Evolutionary conservation across 2,888 invertebrate genomes (phyloP).

Genomic region (Eupithecia exiguata): DNA sequence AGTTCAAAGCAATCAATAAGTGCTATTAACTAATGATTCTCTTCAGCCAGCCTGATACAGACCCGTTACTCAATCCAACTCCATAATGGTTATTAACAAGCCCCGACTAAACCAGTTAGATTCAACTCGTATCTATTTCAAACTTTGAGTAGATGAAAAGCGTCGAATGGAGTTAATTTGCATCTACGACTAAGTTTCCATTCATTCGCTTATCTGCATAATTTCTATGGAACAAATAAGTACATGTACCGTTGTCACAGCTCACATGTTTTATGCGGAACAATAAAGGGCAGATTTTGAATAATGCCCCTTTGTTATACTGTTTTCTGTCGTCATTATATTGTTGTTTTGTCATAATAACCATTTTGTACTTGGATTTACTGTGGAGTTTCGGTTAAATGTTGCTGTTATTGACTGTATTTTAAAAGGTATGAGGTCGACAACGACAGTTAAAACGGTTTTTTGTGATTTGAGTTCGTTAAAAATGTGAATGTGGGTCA

Average conservation of each 20-base stretch:
- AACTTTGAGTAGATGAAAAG: constrained; percentile 72
- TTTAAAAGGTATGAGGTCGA: not conserved
- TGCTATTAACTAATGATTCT: constrained; percentile 18
- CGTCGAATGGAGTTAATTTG: constrained; percentile 76
- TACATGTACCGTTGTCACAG: constrained; percentile 65
- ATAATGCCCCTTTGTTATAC: constrained; percentile 74
- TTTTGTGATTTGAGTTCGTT: not conserved
- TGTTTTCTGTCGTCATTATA: constrained; percentile 68
- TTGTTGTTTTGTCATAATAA: constrained; percentile 57
- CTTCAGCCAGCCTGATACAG: constrained; percentile 27
- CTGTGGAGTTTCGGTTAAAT: constrained; percentile 30
- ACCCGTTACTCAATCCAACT: constrained; percentile 49
- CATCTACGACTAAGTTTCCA: constrained; percentile 77
- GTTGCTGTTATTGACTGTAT: constrained; percentile 35
- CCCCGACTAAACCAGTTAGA: constrained; percentile 47
- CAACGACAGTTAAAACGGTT: not conserved
- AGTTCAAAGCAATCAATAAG: constrained; percentile 5
- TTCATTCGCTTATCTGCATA: constrained; percentile 81
- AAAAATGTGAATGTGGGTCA: not conserved
- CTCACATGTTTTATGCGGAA: constrained; percentile 76
- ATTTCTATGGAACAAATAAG: constrained; percentile 79
- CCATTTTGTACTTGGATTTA: constrained; percentile 48
- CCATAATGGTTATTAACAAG: constrained; percentile 62
- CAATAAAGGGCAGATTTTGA: constrained; percentile 78
- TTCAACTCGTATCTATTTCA: constrained; percentile 64